phyloP scores from a whole-genome alignment of 2,888 invertebrate species.

The Drosophila paranaensis region DNA sequence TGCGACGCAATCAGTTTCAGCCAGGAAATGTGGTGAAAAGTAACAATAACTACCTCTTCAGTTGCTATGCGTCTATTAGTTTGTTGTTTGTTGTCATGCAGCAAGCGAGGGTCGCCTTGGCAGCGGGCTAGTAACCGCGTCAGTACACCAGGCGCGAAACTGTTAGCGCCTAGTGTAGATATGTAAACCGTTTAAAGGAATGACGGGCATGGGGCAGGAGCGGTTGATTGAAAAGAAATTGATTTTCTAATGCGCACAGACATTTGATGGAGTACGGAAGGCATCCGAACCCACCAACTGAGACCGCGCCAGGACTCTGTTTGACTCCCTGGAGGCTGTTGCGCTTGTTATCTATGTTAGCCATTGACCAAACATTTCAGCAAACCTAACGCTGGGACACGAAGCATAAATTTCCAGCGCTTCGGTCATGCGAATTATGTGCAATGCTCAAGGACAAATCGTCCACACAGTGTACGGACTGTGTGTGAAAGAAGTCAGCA shows the following conservation, averaged over 20 bases:
- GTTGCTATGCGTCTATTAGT: slow-evolving; percentile 39
- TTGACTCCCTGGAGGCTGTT: slow-evolving; percentile 19
- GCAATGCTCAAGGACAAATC: slow-evolving; percentile 69
- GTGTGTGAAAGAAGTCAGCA: slow-evolving; percentile 79
- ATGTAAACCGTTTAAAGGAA: slow-evolving; percentile 3
- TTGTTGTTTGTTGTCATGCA: slow-evolving; percentile 54
- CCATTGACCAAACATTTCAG: slow-evolving; percentile 56
- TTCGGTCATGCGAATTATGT: slow-evolving; percentile 69
- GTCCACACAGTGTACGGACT: slow-evolving; percentile 42
- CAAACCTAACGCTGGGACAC: slow-evolving; percentile 15
- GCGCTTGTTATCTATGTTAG: slow-evolving; percentile 57
- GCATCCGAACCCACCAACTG: slow-evolving; percentile 2
- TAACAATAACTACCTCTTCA: not conserved
- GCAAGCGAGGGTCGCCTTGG: slow-evolving; percentile 67
- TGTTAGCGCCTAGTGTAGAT: slow-evolving; percentile 42
- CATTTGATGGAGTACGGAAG: not conserved
- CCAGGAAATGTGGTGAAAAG: slow-evolving; percentile 1
- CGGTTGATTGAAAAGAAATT: slow-evolving; percentile 16
- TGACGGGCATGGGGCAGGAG: not conserved
- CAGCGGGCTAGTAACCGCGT: slow-evolving; percentile 52
- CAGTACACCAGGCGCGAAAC: slow-evolving; percentile 31
- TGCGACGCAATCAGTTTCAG: slow-evolving; percentile 21
- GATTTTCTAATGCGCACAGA: slow-evolving; percentile 23
- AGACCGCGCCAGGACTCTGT: not conserved
- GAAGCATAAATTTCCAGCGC: slow-evolving; percentile 68